Base-by-base conservation (phyloP, 2,113 vertebrate genomes). In the Scalopus aquaticus region DNA sequence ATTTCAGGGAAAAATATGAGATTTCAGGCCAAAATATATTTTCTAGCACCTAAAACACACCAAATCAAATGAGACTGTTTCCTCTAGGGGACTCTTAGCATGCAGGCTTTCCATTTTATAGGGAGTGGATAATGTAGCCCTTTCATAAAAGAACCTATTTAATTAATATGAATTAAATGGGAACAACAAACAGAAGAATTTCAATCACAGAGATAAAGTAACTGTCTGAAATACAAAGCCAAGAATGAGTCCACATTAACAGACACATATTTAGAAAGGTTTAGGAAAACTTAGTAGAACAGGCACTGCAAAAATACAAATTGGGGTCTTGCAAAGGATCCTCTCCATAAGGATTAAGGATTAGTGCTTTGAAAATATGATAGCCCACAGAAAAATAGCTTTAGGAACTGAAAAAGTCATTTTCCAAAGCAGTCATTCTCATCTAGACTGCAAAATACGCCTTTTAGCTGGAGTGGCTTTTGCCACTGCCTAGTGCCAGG, bases 161-260 rank as follows among this genome's bases (percentile, higher is more conserved):
- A 91, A 83, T 86, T 96, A 22, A 86, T 76, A 42, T 82, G 87
- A 82, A 92, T 95, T 94, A 83, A 76, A 46, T 86, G 51, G 44
- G 32, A 79, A 58, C 77, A 96, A 72, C 74, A 83, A 88, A 89
- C 42, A 86, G 82, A 73, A 74, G 56, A n/a, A 16, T 42, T 93
- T 96, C 79, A 91, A 89, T 74, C n/a, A 54, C 70, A 81, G 77
- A 96, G 70, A 87, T 89, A 94, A 87, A 94, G 65, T 93, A 85
- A 80, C 86, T 42, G 5, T 77, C 76, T 86, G 37, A 86, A 89
- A 26, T 83, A 76, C 46, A 93, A 93, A 94, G 60, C 65, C 87
- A 90, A 90, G 65, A 95, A 92, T 44, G 62, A 95, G 30, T 88
- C 13, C 76, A 81, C 24, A 30, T 94, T 80, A 93, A 83, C 67